Evolutionary conservation across 2,888 invertebrate species (phyloP).

Genomic region (Drosophila prostipennis): DNA sequence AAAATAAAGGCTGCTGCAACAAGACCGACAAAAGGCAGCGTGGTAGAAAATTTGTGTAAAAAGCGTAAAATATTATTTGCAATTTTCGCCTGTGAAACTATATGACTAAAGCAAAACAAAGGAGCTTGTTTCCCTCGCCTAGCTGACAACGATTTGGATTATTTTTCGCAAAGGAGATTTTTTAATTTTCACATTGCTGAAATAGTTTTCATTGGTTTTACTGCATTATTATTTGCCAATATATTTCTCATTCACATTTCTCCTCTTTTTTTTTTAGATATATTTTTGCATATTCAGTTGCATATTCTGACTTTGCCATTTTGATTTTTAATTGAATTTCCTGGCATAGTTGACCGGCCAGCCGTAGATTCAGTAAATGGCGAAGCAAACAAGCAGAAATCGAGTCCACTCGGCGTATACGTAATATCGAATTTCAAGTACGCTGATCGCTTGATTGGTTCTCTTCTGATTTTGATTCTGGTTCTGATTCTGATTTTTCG

Average conservation of each 20-base stretch:
- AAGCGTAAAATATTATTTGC: slow-evolving; percentile 55
- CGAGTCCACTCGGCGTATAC: slow-evolving; percentile 37
- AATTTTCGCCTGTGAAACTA: slow-evolving; percentile 33
- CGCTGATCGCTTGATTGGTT: slow-evolving; percentile 34
- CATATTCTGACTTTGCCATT: slow-evolving; percentile 33
- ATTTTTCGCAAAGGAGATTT: slow-evolving; percentile 27
- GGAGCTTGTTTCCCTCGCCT: neutral
- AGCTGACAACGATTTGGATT: slow-evolving; percentile 16
- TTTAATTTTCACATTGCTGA: slow-evolving; percentile 27
- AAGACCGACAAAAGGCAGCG: slow-evolving; percentile 23
- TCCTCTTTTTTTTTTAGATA: neutral
- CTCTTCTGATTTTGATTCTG: neutral
- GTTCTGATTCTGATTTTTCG: slow-evolving; percentile 1
- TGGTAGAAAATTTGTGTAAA: slow-evolving; percentile 53
- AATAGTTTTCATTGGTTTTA: slow-evolving; percentile 35
- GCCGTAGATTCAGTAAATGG: slow-evolving; percentile 19
- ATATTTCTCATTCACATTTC: slow-evolving; percentile 27
- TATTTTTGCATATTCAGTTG: slow-evolving; percentile 22
- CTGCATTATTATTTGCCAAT: slow-evolving; percentile 46
- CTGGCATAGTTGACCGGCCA: slow-evolving; percentile 22
- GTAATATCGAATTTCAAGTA: slow-evolving; percentile 42
- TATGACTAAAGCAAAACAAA: slow-evolving; percentile 5
- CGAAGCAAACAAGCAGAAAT: slow-evolving; percentile 35
- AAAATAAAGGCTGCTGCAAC: slow-evolving; percentile 15
- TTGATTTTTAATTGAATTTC: slow-evolving; percentile 53